phyloP scores from a whole-genome alignment of 2,888 invertebrate genomes.

The Synergus japonicus region DNA sequence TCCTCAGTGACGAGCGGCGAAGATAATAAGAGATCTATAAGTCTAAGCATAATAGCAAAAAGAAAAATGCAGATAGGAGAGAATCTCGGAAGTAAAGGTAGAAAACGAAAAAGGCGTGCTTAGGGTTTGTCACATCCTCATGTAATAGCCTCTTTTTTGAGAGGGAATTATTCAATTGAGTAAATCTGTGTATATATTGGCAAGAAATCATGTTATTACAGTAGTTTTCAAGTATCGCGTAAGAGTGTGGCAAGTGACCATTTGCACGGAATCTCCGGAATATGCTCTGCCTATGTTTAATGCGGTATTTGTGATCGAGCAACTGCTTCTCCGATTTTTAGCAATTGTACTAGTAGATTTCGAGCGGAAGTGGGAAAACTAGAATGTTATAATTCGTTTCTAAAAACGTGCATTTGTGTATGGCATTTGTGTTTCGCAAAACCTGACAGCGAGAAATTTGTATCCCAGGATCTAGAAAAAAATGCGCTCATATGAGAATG shows the following conservation, averaged over 20 bases:
- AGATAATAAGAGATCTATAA: slow-evolving; percentile 31
- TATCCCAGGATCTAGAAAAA: background rate
- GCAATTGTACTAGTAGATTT: slow-evolving; percentile 29
- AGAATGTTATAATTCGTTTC: slow-evolving; percentile 24
- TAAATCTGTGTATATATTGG: slow-evolving; percentile 53
- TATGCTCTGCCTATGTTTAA: background rate
- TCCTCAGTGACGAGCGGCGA: slow-evolving; percentile 17
- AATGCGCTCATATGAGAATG: background rate
- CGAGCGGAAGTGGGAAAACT: slow-evolving; percentile 1
- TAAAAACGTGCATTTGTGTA: slow-evolving; percentile 4
- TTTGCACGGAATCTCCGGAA: background rate
- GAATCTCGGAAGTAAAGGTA: slow-evolving; percentile 40
- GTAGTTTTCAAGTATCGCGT: slow-evolving; percentile 45
- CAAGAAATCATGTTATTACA: slow-evolving; percentile 40
- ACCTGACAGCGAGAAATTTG: slow-evolving; percentile 35
- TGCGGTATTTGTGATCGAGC: slow-evolving; percentile 11
- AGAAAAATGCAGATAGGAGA: slow-evolving; percentile 43
- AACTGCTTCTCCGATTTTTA: slow-evolving; percentile 20
- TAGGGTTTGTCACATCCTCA: slow-evolving; percentile 17
- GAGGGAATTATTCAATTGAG: slow-evolving; percentile 9
- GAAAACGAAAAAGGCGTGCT: slow-evolving; percentile 15
- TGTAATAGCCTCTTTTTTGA: background rate
- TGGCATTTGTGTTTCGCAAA: slow-evolving; percentile 33
- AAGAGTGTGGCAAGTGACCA: background rate
- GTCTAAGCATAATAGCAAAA: slow-evolving; percentile 40